These are phyloP conservation scores for Melanotaenia nigrans DNA, from an alignment of 2,797 vertebrate genomes.

Conservation along the genomic window DNA sequence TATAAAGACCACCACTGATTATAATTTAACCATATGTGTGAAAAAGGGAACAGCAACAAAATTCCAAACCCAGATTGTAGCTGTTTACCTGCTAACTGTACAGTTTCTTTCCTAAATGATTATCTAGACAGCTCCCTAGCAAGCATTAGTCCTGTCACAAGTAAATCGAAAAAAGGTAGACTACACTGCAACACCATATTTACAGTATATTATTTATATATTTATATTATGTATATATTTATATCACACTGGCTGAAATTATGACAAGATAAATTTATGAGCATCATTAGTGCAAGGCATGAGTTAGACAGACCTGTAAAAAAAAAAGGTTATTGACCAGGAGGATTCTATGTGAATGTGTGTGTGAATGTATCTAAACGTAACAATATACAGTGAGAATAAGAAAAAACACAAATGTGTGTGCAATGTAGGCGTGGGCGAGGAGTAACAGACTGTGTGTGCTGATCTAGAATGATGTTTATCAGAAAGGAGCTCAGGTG, in stretches of 20 bases:
- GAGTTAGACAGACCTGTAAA: slow-evolving; percentile 79
- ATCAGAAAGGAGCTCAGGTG: slow-evolving; percentile 17
- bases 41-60: slow-evolving; percentile 76
- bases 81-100: slow-evolving; percentile 89
- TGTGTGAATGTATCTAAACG: slow-evolving; percentile 19
- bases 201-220: slow-evolving; percentile 95
- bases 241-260: slow-evolving; percentile 92
- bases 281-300: slow-evolving; percentile 93
- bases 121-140: slow-evolving; percentile 90
- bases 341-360: slow-evolving; percentile 35
- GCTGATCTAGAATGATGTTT: slow-evolving; percentile 55
- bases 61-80: slow-evolving; percentile 82
- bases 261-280: slow-evolving; percentile 92
- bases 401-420: slow-evolving; percentile 27
- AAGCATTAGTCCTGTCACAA: slow-evolving; percentile 93
- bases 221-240: slow-evolving; percentile 84
- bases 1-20: slow-evolving; percentile 91
- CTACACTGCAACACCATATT: slow-evolving; percentile 97
- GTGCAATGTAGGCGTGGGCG: slow-evolving; percentile 19
- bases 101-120: slow-evolving; percentile 83
- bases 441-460: slow-evolving; percentile 57
- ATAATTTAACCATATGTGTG: slow-evolving; percentile 89
- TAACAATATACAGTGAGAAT: slow-evolving; percentile 17
- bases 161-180: slow-evolving; percentile 90
- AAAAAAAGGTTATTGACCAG: slow-evolving; percentile 62